phyloP scores from a whole-genome alignment of 2,113 vertebrate genomes.

The human region GRCh38 chr7:152953501-152954000 shows the following conservation, averaged over 20 bases:
- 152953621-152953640: neutral
- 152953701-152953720: rapidly evolving
- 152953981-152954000: too few relatives aligned
- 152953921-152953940: neutral
- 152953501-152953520: neutral
- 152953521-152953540: neutral
- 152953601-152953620: neutral
- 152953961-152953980: too few relatives aligned
- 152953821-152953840: neutral
- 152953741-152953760: too few relatives aligned
- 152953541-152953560: neutral
- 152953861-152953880: neutral
- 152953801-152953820: rapidly evolving
- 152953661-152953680: rapidly evolving
- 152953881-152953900: neutral
- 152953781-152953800: neutral
- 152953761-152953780: neutral
- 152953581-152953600: neutral
- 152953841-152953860: neutral
- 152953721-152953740: neutral
- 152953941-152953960: too few relatives aligned
- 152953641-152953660: too few relatives aligned
- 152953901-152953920: neutral
- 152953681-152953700: rapidly evolving
- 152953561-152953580: neutral